Evolutionary conservation across 2,113 vertebrate species (phyloP).

Genomic region (Hoplias malabaricus): DNA sequence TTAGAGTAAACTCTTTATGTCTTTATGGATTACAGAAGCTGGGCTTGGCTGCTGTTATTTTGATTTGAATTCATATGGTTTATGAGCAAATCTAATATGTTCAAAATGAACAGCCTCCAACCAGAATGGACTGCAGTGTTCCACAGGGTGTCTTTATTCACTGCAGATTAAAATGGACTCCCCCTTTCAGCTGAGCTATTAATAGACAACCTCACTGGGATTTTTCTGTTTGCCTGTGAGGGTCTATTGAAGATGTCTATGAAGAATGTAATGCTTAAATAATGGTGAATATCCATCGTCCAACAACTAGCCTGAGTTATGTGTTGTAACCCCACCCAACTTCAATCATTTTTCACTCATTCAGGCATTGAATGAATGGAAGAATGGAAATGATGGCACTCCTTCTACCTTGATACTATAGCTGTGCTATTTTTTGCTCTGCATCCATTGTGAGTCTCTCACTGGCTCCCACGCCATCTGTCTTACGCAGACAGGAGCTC

Average conservation of each 20-base stretch:
- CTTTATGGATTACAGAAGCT: background rate
- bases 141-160: background rate
- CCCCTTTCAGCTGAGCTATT: background rate
- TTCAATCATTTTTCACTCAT: background rate
- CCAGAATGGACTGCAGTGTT: background rate
- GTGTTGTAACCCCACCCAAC: background rate
- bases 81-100: background rate
- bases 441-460: slow-evolving; percentile 15
- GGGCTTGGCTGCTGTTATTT: background rate
- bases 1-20: background rate
- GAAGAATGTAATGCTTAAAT: background rate
- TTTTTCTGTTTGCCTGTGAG: background rate
- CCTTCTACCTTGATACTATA: slow-evolving; percentile 26
- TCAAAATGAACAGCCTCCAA: background rate
- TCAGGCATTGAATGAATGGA: background rate
- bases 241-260: background rate
- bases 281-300: background rate
- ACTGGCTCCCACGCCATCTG: background rate
- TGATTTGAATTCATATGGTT: background rate
- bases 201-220: background rate
- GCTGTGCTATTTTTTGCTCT: slow-evolving; percentile 21
- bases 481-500: slow-evolving; percentile 30
- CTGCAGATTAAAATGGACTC: background rate
- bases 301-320: too few relatives aligned
- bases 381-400: slow-evolving; percentile 5